Evolutionary conservation across 2,113 vertebrate genomes (phyloP).

Genomic region (Lampris incognitus): DNA sequence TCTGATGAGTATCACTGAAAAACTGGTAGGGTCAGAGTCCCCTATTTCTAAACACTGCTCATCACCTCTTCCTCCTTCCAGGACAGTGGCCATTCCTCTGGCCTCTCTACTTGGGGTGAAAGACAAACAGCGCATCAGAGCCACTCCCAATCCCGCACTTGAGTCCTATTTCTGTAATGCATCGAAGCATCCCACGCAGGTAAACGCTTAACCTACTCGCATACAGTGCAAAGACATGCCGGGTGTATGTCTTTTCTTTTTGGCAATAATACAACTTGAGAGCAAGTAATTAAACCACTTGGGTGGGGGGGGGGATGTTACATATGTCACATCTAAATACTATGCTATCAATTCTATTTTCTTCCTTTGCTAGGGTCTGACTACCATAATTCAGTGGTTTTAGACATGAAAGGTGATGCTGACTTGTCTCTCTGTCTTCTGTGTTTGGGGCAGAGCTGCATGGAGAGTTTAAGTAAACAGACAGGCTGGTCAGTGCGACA

Average conservation of each 20-base stretch:
- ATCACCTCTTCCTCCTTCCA: constrained; percentile 39
- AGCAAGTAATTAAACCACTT: neutral
- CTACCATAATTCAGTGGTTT: neutral
- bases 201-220: constrained; percentile 55
- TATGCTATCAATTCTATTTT: neutral
- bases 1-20: constrained; percentile 5
- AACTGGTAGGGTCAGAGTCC: neutral
- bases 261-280: neutral
- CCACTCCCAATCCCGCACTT: constrained; percentile 83
- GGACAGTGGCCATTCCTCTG: constrained; percentile 85
- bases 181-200: constrained; percentile 91
- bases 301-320: neutral
- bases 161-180: constrained; percentile 85
- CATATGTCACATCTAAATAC: neutral
- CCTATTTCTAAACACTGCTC: neutral
- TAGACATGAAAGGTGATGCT: neutral
- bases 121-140: constrained; percentile 85
- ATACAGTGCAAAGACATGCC: too few species aligned
- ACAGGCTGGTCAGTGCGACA: constrained; percentile 82
- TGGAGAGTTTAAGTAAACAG: constrained; percentile 79
- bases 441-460: constrained; percentile 60
- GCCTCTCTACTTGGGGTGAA: constrained; percentile 87
- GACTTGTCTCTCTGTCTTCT: constrained; percentile 9
- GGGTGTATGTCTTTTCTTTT: neutral
- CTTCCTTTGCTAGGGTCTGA: neutral